Evolutionary conservation across 2,113 vertebrate genomes (phyloP).

Genomic region (Megaceryle maxima): DNA sequence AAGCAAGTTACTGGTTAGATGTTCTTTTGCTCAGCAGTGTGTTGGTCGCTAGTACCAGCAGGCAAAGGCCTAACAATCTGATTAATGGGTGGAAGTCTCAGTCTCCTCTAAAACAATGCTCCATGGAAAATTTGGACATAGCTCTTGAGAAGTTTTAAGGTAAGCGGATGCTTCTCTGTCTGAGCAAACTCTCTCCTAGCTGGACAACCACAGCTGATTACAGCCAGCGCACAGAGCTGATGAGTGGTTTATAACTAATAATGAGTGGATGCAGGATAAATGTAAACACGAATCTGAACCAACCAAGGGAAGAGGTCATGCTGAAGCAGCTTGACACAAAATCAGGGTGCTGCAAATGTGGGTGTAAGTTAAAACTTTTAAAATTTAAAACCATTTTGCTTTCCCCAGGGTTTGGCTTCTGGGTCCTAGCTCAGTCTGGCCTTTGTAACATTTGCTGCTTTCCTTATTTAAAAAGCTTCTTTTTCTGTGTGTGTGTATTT

Average conservation of each 20-base stretch:
- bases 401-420: background rate
- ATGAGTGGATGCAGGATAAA: background rate
- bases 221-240: background rate
- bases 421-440: background rate
- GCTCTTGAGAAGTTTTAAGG: background rate
- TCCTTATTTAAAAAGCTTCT: background rate
- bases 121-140: background rate
- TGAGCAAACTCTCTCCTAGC: background rate
- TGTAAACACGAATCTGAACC: background rate
- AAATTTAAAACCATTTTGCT: background rate
- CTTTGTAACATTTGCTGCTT: background rate
- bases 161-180: background rate
- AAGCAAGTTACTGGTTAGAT: background rate
- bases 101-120: background rate
- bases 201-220: background rate
- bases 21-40: background rate
- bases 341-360: background rate
- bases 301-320: background rate
- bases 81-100: fast-evolving
- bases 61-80: background rate
- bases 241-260: background rate
- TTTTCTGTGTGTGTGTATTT: background rate
- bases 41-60: background rate
- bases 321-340: background rate
- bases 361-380: background rate